These are phyloP conservation scores for Mesoligia furuncula DNA, from an alignment of 2,888 invertebrate genomes.

Conservation along the genomic window DNA sequence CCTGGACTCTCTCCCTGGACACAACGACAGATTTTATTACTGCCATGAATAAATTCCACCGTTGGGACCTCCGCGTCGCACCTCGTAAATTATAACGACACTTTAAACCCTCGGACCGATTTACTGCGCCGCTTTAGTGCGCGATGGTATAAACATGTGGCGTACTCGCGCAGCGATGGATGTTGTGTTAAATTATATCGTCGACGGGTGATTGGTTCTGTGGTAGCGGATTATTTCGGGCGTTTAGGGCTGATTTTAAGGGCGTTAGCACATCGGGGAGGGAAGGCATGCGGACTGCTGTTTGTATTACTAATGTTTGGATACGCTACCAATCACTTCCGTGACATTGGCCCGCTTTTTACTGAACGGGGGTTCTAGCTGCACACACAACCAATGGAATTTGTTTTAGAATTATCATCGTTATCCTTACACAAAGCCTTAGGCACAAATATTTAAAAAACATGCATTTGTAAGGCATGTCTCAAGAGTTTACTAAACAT, in stretches of 20 bases:
- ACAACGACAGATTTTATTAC: slow-evolving; percentile 88
- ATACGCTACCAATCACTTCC: slow-evolving; percentile 53
- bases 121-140: slow-evolving; percentile 75
- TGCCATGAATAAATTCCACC: slow-evolving; percentile 87
- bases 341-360: slow-evolving; percentile 35
- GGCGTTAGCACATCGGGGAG: slow-evolving; percentile 42
- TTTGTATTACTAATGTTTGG: slow-evolving; percentile 38
- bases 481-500: background rate
- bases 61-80: slow-evolving; percentile 75
- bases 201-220: slow-evolving; percentile 58
- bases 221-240: slow-evolving; percentile 56
- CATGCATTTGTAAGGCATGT: background rate
- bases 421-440: background rate
- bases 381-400: background rate
- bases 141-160: slow-evolving; percentile 70
- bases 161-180: slow-evolving; percentile 71
- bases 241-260: slow-evolving; percentile 57
- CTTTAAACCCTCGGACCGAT: slow-evolving; percentile 78
- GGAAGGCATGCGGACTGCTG: slow-evolving; percentile 21
- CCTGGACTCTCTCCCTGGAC: slow-evolving; percentile 73
- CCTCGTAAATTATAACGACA: slow-evolving; percentile 84
- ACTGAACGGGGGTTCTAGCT: slow-evolving; percentile 5
- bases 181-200: slow-evolving; percentile 66
- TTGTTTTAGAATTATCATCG: slow-evolving; percentile 1
- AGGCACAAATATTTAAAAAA: background rate